Percentiles rank a stretch among this genome's conserved stretches.
Conservation (phyloP, 2,113 vertebrate species). For the Tyto alba region DNA sequence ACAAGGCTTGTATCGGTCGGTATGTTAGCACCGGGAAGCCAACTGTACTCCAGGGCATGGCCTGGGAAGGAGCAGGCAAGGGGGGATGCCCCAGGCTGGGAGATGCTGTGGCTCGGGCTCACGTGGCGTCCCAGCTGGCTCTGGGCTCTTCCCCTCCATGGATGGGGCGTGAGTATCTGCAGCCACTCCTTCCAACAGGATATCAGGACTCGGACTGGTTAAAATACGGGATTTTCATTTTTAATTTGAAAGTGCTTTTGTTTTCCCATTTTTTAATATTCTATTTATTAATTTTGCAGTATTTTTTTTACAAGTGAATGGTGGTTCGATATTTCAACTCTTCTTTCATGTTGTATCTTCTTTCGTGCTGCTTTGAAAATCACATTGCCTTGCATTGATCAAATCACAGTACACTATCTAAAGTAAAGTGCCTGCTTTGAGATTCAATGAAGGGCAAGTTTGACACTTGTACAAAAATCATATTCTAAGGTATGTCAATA, state of each 20-base stretch:
- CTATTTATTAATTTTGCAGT: neutral
- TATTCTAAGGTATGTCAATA: neutral
- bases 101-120: neutral
- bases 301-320: neutral
- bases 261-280: neutral
- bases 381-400: neutral
- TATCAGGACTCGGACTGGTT: neutral
- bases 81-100: neutral
- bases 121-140: neutral
- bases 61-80: neutral
- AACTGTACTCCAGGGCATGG: no score
- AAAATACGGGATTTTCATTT: neutral
- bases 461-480: neutral
- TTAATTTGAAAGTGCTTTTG: neutral
- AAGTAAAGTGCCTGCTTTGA: neutral
- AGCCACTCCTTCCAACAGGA: neutral
- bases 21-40: neutral
- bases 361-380: neutral
- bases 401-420: neutral
- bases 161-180: no score
- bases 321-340: neutral
- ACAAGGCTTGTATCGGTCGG: rapidly evolving
- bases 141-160: neutral
- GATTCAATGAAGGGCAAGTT: neutral
- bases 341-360: neutral